Base-by-base conservation (phyloP, 2,113 vertebrate genomes). In the Prinia subflava region DNA sequence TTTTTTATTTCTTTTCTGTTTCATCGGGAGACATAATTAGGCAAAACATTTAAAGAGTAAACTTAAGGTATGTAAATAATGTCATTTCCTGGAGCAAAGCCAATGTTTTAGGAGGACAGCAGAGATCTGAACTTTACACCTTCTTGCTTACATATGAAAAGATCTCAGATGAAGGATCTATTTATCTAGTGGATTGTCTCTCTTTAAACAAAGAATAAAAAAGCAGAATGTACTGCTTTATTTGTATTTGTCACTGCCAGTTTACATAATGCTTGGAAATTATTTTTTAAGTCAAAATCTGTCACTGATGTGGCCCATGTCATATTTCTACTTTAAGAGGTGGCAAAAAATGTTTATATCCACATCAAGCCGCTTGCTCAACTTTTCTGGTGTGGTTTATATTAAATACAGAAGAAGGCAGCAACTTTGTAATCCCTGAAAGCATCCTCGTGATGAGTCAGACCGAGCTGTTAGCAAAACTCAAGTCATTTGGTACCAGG, bases 361-460 rank as follows among this genome's bases (percentile, higher is more conserved):
- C 77, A 69, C 71, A 84, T 79, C 75, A 83, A 86, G 46, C 24
- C 1, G 1, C 90, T 92, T 97, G 71, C 71, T 85, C 83, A 90
- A 94, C 35, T 92, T 96, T 83, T 83, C 57, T 87, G 64, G 44
- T 35, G 73, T 79, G 92, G 90, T 80, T 97, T 94, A 81, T 84
- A 71, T 37, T 93, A 89, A 96, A 79, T 68, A 71, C 55, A 91
- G 87, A 96, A 79, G 84, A 84, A 65, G 27, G 52, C 87, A 90
- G 18, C 49, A 81, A 93, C 16, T 57, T 68, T 89, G 89, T 86
- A 95, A 93, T 82, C 71, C 77, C 85, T 87, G 67, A 92, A 92
- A 96, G 69, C 65, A 91, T 63, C 62, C 35, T 57, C 33, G 52
- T 44, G 59, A 93, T 96, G 88, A 94, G 62, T 96, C 94, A 94